Evolutionary conservation across 2,113 vertebrate genomes (phyloP).

Genomic region (zebrafish (Danio rerio)): GRCz12tu NC_133180.1:31037001-31037500

Average conservation of each 20-base stretch:
- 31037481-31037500: background rate
- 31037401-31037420: background rate
- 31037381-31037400: background rate
- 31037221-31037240: conserved; percentile 62
- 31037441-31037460: background rate
- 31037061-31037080: conserved; percentile 72
- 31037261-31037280: conserved; percentile 49
- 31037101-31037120: conserved; percentile 73
- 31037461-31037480: background rate
- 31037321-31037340: background rate
- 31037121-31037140: conserved; percentile 86
- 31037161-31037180: conserved; percentile 83
- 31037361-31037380: background rate
- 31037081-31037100: conserved; percentile 75
- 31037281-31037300: background rate
- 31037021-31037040: conserved; percentile 54
- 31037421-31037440: background rate
- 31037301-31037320: conserved; percentile 32
- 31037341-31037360: background rate
- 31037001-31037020: conserved; percentile 50
- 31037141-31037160: conserved; percentile 86
- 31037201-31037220: conserved; percentile 57
- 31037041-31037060: conserved; percentile 61
- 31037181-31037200: conserved; percentile 84
- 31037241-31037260: conserved; percentile 36